phyloP scores from a whole-genome alignment of 2,888 invertebrate species.

The Pollenia labialis region DNA sequence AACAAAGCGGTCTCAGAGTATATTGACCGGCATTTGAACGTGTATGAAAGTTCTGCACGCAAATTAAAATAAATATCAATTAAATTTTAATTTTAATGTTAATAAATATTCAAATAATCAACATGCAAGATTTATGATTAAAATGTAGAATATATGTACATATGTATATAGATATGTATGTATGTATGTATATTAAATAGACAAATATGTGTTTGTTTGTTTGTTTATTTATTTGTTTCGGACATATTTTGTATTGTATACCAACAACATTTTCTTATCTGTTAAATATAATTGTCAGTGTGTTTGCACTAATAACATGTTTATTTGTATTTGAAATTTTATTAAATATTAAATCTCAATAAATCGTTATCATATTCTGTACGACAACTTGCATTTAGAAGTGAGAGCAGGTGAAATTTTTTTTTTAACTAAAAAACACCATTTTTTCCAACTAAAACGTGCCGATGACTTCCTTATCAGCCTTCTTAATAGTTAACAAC shows the following conservation, averaged over 20 bases:
- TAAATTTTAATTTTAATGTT: slow-evolving; percentile 3
- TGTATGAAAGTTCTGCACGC: slow-evolving; percentile 35
- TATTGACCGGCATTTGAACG: slow-evolving; percentile 28
- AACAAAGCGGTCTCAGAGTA: neutral
- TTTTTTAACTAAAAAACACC: neutral
- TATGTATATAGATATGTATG: no score
- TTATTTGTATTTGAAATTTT: neutral
- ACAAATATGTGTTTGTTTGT: neutral
- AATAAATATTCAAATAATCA: neutral
- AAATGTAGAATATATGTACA: neutral
- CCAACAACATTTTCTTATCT: slow-evolving; percentile 22
- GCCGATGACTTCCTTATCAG: slow-evolving; percentile 31
- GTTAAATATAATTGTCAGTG: neutral
- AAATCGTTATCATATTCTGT: neutral
- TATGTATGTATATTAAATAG: neutral
- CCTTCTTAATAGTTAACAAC: neutral
- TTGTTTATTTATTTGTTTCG: neutral
- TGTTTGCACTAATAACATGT: neutral
- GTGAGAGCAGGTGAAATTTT: slow-evolving; percentile 20
- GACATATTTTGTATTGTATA: neutral
- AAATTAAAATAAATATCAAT: slow-evolving; percentile 17
- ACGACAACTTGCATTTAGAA: neutral
- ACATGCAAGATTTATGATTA: neutral
- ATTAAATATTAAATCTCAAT: neutral
- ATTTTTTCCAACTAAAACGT: slow-evolving; percentile 38